Percentiles rank a stretch among this genome's conserved stretches.
phyloP scores from a whole-genome alignment of 2,888 invertebrate genomes.

The Rotaria socialis region DNA sequence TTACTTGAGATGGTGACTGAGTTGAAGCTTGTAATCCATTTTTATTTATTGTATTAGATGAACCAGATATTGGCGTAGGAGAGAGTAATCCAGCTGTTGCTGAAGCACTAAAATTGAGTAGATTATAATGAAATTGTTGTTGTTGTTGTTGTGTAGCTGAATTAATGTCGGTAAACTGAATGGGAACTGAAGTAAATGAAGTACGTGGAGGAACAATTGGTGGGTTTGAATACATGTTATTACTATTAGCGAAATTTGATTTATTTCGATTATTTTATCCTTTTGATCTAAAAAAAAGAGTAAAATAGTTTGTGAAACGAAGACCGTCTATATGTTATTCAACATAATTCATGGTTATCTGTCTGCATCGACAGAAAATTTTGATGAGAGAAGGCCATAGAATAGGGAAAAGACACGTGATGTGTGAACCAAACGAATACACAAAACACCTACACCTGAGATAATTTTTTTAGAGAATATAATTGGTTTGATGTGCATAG shows the following conservation, averaged over 20 bases:
- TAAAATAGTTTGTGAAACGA: not conserved
- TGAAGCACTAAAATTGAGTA: not conserved
- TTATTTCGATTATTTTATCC: not conserved
- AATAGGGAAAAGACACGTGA: not conserved
- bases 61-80: not conserved
- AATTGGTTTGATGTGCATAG: not conserved
- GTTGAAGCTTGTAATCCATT: not conserved
- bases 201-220: not conserved
- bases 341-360: not conserved
- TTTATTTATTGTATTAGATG: not conserved
- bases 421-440: slow-evolving; percentile 1
- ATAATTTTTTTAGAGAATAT: not conserved
- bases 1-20: not conserved
- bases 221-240: not conserved
- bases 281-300: not conserved
- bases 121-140: slow-evolving; percentile 1
- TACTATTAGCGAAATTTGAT: not conserved
- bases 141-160: not conserved
- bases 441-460: not conserved
- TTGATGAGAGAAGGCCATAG: not conserved
- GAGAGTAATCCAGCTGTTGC: not conserved
- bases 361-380: not conserved
- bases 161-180: not conserved
- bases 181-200: not conserved
- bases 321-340: not conserved